Percentiles rank a stretch among this genome's conserved stretches.
Conservation (phyloP, 2,888 invertebrate species). For the Diloba caeruleocephala region DNA sequence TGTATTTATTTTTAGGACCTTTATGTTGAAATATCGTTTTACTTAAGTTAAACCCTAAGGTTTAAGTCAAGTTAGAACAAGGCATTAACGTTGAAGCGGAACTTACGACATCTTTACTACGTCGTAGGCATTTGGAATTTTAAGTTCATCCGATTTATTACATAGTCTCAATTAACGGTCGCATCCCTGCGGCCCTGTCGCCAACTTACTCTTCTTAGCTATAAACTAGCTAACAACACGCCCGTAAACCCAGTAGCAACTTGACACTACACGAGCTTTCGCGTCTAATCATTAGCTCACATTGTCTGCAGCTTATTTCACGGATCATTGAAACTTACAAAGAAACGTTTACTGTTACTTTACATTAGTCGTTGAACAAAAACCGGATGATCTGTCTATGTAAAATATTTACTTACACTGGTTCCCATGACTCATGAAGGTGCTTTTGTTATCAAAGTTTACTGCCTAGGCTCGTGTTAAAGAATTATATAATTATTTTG, state of each 20-base stretch:
- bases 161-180: conserved; percentile 14
- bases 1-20: conserved; percentile 5
- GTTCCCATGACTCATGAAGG: conserved; percentile 47
- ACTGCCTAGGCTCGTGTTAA: too few relatives aligned
- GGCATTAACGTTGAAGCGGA: conserved; percentile 34
- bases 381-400: conserved; percentile 57
- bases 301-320: conserved; percentile 62
- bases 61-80: conserved; percentile 35
- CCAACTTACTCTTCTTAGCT: conserved; percentile 9
- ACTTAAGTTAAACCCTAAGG: conserved; percentile 21
- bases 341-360: conserved; percentile 55
- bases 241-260: conserved; percentile 34
- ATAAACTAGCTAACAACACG: conserved; percentile 17
- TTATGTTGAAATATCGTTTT: conserved; percentile 26
- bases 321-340: conserved; percentile 62
- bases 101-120: conserved; percentile 29
- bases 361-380: conserved; percentile 56
- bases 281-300: conserved; percentile 52
- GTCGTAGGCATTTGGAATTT: conserved; percentile 22
- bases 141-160: conserved; percentile 28
- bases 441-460: conserved; percentile 39
- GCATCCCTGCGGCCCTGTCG: neutral
- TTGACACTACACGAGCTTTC: conserved; percentile 38
- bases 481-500: conserved; percentile 13
- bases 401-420: conserved; percentile 42